Conservation (phyloP, 2,797 vertebrate genomes). For the Lepus oiostolus region DNA sequence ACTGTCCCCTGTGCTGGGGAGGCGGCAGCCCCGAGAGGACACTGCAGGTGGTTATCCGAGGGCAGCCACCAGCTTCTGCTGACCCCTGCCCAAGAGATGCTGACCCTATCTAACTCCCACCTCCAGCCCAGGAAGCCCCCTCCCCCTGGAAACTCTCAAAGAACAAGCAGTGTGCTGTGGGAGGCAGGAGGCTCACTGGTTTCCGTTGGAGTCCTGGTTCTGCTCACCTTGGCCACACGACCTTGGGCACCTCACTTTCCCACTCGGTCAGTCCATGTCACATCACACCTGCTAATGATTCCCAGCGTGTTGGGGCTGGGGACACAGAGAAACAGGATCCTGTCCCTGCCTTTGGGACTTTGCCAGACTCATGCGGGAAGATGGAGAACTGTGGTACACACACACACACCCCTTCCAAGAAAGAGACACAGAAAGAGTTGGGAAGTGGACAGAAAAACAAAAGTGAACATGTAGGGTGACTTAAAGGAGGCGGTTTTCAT, state of each 20-base stretch:
- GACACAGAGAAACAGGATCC: neutral
- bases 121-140: neutral
- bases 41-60: neutral
- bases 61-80: neutral
- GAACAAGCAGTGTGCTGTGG: neutral
- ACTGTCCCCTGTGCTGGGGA: neutral
- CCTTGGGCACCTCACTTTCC: neutral
- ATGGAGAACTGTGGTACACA: neutral
- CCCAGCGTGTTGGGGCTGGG: neutral
- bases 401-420: conserved; percentile 12
- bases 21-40: too few species aligned
- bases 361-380: neutral
- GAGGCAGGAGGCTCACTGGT: neutral
- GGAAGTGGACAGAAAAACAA: neutral
- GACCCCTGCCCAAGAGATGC: neutral
- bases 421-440: conserved; percentile 21
- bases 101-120: neutral
- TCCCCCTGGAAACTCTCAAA: neutral
- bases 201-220: neutral
- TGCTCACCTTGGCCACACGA: neutral
- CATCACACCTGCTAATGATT: neutral
- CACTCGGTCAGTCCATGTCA: neutral
- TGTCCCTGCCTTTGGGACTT: neutral
- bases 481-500: neutral
- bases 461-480: neutral